phyloP scores from a whole-genome alignment of 2,888 invertebrate genomes.

The Dasypogon diadema region DNA sequence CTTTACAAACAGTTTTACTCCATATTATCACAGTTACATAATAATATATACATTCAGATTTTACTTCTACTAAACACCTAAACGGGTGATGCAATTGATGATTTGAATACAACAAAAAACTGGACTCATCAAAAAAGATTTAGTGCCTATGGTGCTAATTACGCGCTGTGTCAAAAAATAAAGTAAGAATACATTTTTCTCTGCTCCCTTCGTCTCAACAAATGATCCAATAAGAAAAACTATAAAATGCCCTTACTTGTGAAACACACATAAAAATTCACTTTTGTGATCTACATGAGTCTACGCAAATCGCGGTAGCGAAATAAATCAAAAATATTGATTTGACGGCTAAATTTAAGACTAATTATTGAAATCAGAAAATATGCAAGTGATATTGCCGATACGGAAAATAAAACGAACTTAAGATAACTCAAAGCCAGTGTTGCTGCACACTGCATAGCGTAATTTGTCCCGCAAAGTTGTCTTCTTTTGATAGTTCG shows the following conservation, averaged over 20 bases:
- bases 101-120: too few relatives aligned
- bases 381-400: neutral
- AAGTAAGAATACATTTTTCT: too few relatives aligned
- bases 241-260: too few relatives aligned
- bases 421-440: conserved; percentile 98
- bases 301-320: neutral
- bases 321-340: neutral
- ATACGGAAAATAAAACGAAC: neutral
- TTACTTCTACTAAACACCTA: conserved; percentile 38
- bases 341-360: too few relatives aligned
- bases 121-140: too few relatives aligned
- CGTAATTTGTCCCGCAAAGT: conserved; percentile 95
- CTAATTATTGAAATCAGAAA: too few relatives aligned
- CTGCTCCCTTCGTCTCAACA: too few relatives aligned
- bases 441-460: conserved; percentile 97
- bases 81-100: neutral
- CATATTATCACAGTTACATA: conserved; percentile 56
- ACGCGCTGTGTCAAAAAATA: too few relatives aligned
- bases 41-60: conserved; percentile 51
- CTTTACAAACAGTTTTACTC: conserved; percentile 51
- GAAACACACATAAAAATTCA: neutral
- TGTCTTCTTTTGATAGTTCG: conserved; percentile 97
- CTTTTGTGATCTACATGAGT: neutral
- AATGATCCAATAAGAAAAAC: too few relatives aligned
- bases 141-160: too few relatives aligned